These are phyloP conservation scores for Zootermopsis nevadensis DNA, from an alignment of 2,888 invertebrate species.

Conservation along the genomic window DNA sequence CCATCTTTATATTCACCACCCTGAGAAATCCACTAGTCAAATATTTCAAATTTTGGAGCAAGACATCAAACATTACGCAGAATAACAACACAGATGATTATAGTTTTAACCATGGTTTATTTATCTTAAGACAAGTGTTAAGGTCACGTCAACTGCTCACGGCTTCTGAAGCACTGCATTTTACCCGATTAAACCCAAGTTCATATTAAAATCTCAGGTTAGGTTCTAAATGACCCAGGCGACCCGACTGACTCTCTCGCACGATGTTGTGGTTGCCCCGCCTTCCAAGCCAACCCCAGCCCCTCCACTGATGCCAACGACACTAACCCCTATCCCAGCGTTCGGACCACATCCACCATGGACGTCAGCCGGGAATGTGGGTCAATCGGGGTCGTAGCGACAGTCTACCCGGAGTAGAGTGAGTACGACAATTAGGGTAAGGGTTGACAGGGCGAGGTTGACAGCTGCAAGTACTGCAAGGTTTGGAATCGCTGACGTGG, in stretches of 20 bases:
- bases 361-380: constrained; percentile 60
- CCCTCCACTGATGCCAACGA: constrained; percentile 54
- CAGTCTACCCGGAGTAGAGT: constrained; percentile 69
- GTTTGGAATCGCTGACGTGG: constrained; percentile 28
- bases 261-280: constrained; percentile 62
- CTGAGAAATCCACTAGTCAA: too few species aligned
- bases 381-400: constrained; percentile 63
- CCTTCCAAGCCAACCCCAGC: constrained; percentile 52
- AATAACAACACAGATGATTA: too few species aligned
- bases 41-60: too few species aligned
- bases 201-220: background rate
- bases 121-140: too few species aligned
- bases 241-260: constrained; percentile 68
- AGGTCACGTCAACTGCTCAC: background rate
- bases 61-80: too few species aligned
- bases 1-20: too few species aligned
- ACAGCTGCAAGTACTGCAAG: constrained; percentile 55
- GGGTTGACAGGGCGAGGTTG: constrained; percentile 66
- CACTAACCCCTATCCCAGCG: constrained; percentile 56
- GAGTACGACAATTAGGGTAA: constrained; percentile 67
- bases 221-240: constrained; percentile 69
- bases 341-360: constrained; percentile 57
- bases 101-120: too few species aligned
- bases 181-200: background rate
- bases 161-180: background rate